Conservation (phyloP, 2,113 vertebrate genomes). For the Nycticorax nycticorax region DNA sequence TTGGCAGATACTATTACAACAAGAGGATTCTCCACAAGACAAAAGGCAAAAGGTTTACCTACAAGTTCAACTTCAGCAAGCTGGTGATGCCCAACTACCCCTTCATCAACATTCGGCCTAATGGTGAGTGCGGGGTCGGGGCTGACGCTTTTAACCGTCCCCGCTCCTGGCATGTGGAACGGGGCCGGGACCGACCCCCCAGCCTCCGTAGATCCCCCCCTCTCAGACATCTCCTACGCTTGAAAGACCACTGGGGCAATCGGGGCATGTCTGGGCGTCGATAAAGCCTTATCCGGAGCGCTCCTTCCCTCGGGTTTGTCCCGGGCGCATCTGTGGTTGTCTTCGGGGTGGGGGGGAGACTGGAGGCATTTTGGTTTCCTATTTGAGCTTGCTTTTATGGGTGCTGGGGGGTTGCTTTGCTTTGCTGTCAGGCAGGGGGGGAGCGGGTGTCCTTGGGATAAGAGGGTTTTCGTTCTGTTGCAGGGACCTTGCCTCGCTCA, state of each 20-base stretch:
- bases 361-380: not conserved
- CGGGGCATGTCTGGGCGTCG: not conserved
- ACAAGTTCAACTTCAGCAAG: slow-evolving; percentile 85
- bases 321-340: not conserved
- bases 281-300: not conserved
- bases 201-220: not conserved
- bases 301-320: not conserved
- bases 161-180: not conserved
- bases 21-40: slow-evolving; percentile 84
- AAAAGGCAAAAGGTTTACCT: slow-evolving; percentile 82
- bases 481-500: not conserved
- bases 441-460: not conserved
- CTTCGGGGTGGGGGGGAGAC: not conserved
- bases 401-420: not conserved
- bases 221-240: not conserved
- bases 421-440: too few species aligned
- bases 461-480: not conserved
- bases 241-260: not conserved
- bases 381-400: not conserved
- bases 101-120: slow-evolving; percentile 79
- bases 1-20: slow-evolving; percentile 80
- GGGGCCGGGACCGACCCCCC: not conserved
- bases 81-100: slow-evolving; percentile 83
- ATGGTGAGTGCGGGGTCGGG: slow-evolving; percentile 52
- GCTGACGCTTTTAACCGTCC: not conserved